A percentile compares a stretch with the other conserved stretches of the same genome.
These are phyloP conservation scores for Adela reaumurella DNA, from an alignment of 2,888 invertebrate genomes.

Conservation along the genomic window DNA sequence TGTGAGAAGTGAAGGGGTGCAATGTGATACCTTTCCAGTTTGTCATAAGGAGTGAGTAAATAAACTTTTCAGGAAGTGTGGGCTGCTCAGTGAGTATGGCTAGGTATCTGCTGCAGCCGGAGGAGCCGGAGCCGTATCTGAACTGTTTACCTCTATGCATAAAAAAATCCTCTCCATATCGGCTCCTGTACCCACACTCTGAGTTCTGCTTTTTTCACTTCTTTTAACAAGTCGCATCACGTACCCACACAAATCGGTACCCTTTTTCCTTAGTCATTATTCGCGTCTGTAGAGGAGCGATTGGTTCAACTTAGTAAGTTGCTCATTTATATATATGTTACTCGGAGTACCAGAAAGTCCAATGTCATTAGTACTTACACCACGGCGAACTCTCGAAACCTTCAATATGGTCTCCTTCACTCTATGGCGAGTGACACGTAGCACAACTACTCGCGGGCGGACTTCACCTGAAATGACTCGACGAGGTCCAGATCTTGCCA, in stretches of 20 bases:
- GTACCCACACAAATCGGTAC: neutral
- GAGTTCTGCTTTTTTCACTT: neutral
- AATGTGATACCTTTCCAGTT: too few species aligned
- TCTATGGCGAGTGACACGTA: neutral
- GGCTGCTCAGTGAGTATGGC: too few species aligned
- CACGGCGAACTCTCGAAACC: neutral
- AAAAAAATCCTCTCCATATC: neutral
- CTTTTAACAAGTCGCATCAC: neutral
- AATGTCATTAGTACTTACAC: neutral
- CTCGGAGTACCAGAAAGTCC: neutral
- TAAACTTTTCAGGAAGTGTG: too few species aligned
- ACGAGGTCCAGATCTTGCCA: neutral
- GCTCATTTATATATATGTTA: neutral
- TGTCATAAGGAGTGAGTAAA: too few species aligned
- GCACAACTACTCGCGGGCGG: neutral
- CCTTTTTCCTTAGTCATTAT: neutral
- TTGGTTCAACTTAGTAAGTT: neutral
- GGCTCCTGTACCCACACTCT: neutral
- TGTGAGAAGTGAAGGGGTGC: too few species aligned
- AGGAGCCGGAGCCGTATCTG: too few species aligned
- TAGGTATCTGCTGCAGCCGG: too few species aligned
- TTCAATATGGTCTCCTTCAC: neutral
- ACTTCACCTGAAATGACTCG: neutral
- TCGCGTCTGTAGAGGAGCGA: neutral
- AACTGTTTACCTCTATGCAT: too few species aligned